phyloP scores from a whole-genome alignment of 2,113 vertebrate genomes.

The Reinhardtius hippoglossoides region DNA sequence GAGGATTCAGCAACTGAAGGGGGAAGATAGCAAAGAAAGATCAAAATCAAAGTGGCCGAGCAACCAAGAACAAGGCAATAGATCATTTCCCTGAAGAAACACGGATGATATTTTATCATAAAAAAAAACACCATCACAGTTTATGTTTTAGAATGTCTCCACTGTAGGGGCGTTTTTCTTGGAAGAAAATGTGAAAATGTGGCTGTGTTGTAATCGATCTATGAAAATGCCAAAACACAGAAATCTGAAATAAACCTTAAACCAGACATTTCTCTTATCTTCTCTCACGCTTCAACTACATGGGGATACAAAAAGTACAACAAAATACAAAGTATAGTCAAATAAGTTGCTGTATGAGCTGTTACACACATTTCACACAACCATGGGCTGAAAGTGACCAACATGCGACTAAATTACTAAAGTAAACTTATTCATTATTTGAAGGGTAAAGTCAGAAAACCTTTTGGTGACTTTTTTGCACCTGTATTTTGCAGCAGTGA shows the following conservation, averaged over 20 bases:
- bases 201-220: not conserved
- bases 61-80: slow-evolving; percentile 40
- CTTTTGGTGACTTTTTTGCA: not conserved
- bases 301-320: not conserved
- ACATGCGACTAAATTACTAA: too few species aligned
- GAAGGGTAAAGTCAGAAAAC: not conserved
- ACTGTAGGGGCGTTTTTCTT: not conserved
- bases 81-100: slow-evolving; percentile 45
- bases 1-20: slow-evolving; percentile 22
- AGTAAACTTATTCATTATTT: not conserved
- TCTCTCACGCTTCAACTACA: not conserved
- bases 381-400: too few species aligned
- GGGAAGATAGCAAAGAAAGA: slow-evolving; percentile 26
- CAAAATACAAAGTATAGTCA: not conserved
- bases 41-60: slow-evolving; percentile 33
- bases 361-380: not conserved
- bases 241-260: not conserved
- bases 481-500: not conserved
- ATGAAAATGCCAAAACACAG: not conserved
- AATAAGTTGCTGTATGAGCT: not conserved
- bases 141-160: slow-evolving; percentile 20
- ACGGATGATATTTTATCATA: slow-evolving; percentile 38
- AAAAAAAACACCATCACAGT: slow-evolving; percentile 20
- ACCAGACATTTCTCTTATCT: not conserved
- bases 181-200: slow-evolving; percentile 9